phyloP scores from a whole-genome alignment of 2,113 vertebrate species.

The Shinisaurus crocodilurus region DNA sequence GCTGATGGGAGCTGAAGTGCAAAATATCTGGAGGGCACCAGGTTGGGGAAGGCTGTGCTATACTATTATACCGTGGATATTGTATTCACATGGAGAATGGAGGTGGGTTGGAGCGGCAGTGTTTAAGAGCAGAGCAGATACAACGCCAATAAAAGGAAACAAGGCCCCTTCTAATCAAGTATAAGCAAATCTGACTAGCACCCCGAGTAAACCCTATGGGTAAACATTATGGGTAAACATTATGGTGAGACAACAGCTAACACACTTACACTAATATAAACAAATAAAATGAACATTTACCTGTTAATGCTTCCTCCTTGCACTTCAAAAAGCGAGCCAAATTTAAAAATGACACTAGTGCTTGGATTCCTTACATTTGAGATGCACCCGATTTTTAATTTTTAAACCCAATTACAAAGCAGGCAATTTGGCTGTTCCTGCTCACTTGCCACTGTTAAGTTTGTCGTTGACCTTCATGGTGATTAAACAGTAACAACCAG shows the following conservation, averaged over 20 bases:
- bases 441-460: background rate
- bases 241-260: background rate
- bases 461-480: background rate
- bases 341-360: background rate
- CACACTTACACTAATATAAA: background rate
- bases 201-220: fast-evolving
- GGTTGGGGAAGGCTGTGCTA: too few relatives aligned
- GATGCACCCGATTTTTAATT: background rate
- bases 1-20: too few relatives aligned
- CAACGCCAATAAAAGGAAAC: background rate
- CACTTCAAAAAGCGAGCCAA: background rate
- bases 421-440: background rate
- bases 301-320: background rate
- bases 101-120: background rate
- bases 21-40: too few relatives aligned
- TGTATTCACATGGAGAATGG: fast-evolving
- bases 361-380: background rate
- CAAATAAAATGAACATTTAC: background rate
- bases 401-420: background rate
- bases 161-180: background rate
- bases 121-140: fast-evolving
- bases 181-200: fast-evolving
- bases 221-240: background rate
- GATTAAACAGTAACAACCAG: background rate
- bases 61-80: fast-evolving